Base-by-base conservation (phyloP, 2,888 invertebrate genomes). In the Netelia inedita region DNA sequence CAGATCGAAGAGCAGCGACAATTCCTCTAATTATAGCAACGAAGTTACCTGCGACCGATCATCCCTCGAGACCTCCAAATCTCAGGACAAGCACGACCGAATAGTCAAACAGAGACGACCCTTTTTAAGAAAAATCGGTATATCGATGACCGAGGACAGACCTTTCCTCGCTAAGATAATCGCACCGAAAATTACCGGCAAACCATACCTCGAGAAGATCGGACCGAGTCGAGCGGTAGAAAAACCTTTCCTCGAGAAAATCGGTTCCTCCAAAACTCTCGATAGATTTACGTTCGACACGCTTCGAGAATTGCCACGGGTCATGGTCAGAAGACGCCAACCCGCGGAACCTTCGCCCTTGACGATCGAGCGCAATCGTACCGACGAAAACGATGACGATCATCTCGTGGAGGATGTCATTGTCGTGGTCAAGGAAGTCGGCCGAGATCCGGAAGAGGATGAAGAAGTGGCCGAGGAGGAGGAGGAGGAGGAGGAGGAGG, bases 1-100 rank as follows among this genome's bases (percentile, higher is more conserved):
- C 0, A 88, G 93, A 16, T 94, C 93, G 1, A 94, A 93, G 86
- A 93, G 93, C 86, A 93, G 93, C 84, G 93, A 93, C 74, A 93
- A 93, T 76, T 92, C 93, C 0, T 93, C 92, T 1, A 93, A 92
- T 73, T 93, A 92, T 84, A 92, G 93, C 78, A 92, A 90, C 88
- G 93, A 93, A 23, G 88, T 89, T 10, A 82, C 92, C 8, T 92
- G 91, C 81, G 92, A 93, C 11, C 89, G 89, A 6, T 35, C 35
- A 6, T 90, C 90, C 1, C 79, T 88, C n/a, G 90, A 90, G 14
- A 81, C 78, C 6, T 61, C 83, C 1, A 90, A 89, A 10, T 72
- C 73, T 0, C 88, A 88, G 21, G 91, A 91, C 1, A 91, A 91
- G 75, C 71, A 79, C 5, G 66, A 71, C 11, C 50, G 79, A 57